These are phyloP conservation scores for Podargus strigoides DNA, from an alignment of 2,797 vertebrate genomes.

Conservation along the genomic window DNA sequence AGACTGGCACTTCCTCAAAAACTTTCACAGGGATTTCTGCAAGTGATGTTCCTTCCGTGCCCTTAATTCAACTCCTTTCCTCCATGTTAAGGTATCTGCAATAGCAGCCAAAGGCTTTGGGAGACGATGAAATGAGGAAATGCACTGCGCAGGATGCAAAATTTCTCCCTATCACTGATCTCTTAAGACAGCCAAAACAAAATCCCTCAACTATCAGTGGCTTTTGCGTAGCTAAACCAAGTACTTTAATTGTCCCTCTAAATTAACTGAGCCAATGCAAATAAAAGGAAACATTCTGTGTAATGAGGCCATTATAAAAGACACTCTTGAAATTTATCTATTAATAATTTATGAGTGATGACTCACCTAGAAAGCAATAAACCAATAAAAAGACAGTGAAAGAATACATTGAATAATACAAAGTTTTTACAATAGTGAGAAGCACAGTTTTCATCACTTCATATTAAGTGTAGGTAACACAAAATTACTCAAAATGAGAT, in stretches of 20 bases:
- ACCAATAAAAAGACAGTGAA: neutral
- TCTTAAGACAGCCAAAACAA: neutral
- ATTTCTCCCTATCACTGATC: neutral
- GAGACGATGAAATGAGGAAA: neutral
- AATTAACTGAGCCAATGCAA: neutral
- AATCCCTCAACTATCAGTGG: neutral
- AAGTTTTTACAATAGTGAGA: neutral
- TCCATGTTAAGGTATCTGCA: neutral
- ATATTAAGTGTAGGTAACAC: neutral
- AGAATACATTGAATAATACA: neutral
- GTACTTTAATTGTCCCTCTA: neutral
- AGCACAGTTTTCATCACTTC: neutral
- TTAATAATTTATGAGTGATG: neutral
- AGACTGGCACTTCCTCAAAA: neutral
- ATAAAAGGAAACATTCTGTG: neutral
- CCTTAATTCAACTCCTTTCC: neutral
- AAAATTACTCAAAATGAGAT: neutral
- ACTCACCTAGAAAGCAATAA: neutral
- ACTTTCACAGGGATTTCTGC: neutral
- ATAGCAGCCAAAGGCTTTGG: neutral
- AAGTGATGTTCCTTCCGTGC: neutral
- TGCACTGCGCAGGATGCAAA: neutral
- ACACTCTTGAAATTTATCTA: neutral
- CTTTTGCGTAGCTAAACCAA: neutral
- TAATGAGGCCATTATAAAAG: neutral